Conservation (phyloP, 2,797 vertebrate species). For the Schizothorax lantsangensis region DNA sequence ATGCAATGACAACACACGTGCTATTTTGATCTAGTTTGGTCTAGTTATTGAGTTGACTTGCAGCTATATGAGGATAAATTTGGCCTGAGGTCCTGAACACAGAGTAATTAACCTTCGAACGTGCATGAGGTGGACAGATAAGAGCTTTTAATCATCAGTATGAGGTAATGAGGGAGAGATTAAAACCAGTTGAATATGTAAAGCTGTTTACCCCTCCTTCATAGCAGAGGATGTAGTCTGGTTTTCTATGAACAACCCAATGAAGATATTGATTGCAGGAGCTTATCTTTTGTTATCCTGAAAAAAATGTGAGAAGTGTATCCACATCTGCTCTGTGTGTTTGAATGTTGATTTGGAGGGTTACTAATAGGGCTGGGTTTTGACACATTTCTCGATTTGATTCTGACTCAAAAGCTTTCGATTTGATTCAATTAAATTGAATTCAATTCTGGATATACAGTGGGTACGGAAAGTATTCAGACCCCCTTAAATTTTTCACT, state of each 20-base stretch:
- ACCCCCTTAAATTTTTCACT: too few species aligned
- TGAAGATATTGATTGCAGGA: constrained; percentile 25
- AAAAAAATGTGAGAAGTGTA: neutral
- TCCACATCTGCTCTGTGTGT: neutral
- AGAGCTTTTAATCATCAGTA: constrained; percentile 54
- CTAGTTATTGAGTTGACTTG: constrained; percentile 25
- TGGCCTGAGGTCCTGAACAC: constrained; percentile 53
- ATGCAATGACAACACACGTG: neutral
- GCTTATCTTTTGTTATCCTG: neutral
- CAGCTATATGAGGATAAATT: constrained; percentile 36
- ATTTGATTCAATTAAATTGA: neutral
- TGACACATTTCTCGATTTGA: neutral
- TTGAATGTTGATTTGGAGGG: neutral
- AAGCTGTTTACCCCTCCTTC: constrained; percentile 11
- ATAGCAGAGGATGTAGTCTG: neutral
- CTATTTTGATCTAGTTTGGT: neutral
- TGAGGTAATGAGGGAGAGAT: constrained; percentile 49
- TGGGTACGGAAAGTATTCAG: too few species aligned
- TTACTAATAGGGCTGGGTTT: neutral
- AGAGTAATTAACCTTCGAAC: constrained; percentile 69
- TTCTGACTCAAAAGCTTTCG: neutral
- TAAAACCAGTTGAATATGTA: constrained; percentile 29
- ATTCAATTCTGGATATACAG: neutral
- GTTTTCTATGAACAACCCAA: constrained; percentile 34
- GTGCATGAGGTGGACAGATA: constrained; percentile 39